Conservation (phyloP, 1,140 invertebrate species). For the Steinernema khuongi region DNA sequence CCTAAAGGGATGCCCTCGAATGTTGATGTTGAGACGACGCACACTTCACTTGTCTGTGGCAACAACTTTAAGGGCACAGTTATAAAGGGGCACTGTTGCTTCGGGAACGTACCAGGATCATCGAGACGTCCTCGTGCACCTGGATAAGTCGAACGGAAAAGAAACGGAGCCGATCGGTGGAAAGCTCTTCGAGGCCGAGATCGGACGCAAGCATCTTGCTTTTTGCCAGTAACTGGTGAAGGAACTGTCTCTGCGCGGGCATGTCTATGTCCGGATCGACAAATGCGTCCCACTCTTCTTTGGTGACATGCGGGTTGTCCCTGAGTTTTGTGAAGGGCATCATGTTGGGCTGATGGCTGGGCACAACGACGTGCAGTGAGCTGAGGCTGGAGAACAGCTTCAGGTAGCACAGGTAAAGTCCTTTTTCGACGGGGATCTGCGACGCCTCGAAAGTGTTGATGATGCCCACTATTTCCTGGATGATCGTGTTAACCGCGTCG, state of each 20-base stretch:
- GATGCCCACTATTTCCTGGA: slow-evolving; percentile 67
- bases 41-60: slow-evolving; percentile 36
- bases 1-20: slow-evolving; percentile 18
- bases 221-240: background rate
- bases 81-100: background rate
- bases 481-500: slow-evolving; percentile 28
- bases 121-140: slow-evolving; percentile 27
- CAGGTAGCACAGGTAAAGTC: slow-evolving; percentile 86
- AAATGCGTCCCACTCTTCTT: slow-evolving; percentile 44
- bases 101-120: slow-evolving; percentile 32
- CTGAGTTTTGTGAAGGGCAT: slow-evolving; percentile 83
- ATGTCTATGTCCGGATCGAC: background rate
- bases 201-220: slow-evolving; percentile 22
- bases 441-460: slow-evolving; percentile 84
- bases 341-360: slow-evolving; percentile 80
- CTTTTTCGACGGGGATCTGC: slow-evolving; percentile 71
- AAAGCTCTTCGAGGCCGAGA: slow-evolving; percentile 13
- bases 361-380: slow-evolving; percentile 83
- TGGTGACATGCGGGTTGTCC: slow-evolving; percentile 85
- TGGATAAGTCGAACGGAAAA: slow-evolving; percentile 28
- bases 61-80: slow-evolving; percentile 25
- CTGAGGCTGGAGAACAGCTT: slow-evolving; percentile 92
- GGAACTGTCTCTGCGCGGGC: background rate
- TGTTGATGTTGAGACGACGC: slow-evolving; percentile 29
- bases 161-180: background rate